Percentiles rank a stretch among this genome's conserved stretches.
These are phyloP conservation scores for Lepidonotus clava DNA, from an alignment of 2,888 invertebrate species.

Conservation along the genomic window DNA sequence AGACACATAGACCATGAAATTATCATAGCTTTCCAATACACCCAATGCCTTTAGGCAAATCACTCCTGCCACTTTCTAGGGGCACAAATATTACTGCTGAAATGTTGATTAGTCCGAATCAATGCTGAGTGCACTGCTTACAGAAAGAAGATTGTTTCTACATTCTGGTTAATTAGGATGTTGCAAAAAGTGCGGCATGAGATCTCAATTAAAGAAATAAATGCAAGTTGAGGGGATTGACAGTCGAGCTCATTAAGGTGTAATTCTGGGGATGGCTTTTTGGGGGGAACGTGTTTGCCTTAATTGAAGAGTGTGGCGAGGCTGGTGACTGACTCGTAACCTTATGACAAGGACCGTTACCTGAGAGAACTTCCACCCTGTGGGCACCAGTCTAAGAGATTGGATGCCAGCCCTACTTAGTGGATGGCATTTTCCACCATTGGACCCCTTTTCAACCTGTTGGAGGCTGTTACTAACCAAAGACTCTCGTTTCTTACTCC, in stretches of 20 bases:
- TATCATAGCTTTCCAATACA: too few species aligned
- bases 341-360: too few species aligned
- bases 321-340: neutral
- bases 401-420: too few species aligned
- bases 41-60: too few species aligned
- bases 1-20: too few species aligned
- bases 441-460: too few species aligned
- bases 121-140: neutral
- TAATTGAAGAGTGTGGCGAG: neutral
- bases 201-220: neutral
- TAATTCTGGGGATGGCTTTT: neutral
- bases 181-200: neutral
- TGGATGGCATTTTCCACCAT: too few species aligned
- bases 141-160: neutral
- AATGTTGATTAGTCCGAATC: neutral
- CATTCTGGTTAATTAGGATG: slow-evolving; percentile 2
- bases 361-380: too few species aligned
- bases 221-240: neutral
- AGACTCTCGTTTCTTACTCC: too few species aligned
- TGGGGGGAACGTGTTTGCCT: neutral
- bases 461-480: too few species aligned
- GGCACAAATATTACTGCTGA: neutral
- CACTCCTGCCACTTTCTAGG: neutral
- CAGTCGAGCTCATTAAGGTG: neutral
- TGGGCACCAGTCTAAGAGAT: too few species aligned